A percentile compares a stretch with the other conserved stretches of the same genome.
phyloP scores from a whole-genome alignment of 2,113 vertebrate species.

The Grallaria varia region DNA sequence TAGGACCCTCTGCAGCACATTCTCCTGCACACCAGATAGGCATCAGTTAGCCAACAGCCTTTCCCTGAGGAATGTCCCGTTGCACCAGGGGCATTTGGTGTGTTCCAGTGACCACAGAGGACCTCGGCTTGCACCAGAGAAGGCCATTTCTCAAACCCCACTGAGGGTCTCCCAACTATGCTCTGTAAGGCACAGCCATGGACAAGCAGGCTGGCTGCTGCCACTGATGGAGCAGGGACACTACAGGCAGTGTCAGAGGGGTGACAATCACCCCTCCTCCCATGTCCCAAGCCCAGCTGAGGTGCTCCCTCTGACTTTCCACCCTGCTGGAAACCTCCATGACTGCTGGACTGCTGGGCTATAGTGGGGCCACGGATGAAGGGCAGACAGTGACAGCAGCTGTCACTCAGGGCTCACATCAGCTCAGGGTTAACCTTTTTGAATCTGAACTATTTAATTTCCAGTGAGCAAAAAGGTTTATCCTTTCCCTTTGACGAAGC shows the following conservation, averaged over 20 bases:
- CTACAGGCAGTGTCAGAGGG: fast-evolving
- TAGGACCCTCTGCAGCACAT: slow-evolving; percentile 73
- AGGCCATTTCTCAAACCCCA: neutral
- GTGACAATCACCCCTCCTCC: neutral
- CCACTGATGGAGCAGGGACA: neutral
- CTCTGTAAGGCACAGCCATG: neutral
- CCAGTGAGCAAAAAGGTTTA: neutral
- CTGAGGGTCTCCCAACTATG: neutral
- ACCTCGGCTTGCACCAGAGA: neutral
- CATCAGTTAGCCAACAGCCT: neutral
- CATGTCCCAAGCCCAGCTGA: neutral
- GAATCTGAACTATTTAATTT: neutral
- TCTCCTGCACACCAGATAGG: slow-evolving; percentile 45
- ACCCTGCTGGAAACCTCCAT: neutral
- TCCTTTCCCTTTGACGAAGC: neutral
- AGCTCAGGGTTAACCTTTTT: neutral
- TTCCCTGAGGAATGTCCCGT: fast-evolving
- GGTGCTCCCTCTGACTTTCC: neutral
- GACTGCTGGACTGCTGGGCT: neutral
- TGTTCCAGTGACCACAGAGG: neutral
- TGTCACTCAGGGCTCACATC: neutral
- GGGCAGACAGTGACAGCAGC: neutral
- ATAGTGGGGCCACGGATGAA: neutral
- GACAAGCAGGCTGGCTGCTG: neutral
- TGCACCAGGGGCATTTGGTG: fast-evolving